Evolutionary conservation across 2,113 vertebrate genomes (phyloP).

Genomic region (Thermophis baileyi): DNA sequence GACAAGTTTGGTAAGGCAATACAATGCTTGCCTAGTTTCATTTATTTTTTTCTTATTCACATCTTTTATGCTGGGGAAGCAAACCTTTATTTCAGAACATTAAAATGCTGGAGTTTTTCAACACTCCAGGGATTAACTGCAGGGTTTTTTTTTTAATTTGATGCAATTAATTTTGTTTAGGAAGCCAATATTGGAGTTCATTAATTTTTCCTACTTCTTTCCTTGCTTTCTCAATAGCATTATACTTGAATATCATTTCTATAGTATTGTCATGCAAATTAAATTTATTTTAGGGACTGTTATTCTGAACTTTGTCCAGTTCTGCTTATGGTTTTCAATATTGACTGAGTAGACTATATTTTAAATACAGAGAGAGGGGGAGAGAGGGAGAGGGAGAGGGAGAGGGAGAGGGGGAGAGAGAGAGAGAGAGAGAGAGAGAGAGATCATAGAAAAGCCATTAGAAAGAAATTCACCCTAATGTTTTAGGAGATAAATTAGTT

Average conservation of each 20-base stretch:
- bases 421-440: too few species aligned
- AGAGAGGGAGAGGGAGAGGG: too few species aligned
- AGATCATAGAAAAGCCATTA: neutral
- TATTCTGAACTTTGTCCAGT: neutral
- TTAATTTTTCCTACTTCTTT: neutral
- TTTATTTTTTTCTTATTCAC: neutral
- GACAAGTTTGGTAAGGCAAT: constrained; percentile 5
- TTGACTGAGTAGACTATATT: neutral
- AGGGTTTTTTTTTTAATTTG: neutral
- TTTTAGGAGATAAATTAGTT: neutral
- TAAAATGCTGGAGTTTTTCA: constrained; percentile 12
- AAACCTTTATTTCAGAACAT: constrained; percentile 3
- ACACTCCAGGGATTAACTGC: constrained; percentile 16
- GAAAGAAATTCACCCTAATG: neutral
- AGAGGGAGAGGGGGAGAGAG: too few species aligned
- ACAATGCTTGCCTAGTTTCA: constrained; percentile 22
- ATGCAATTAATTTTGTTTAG: neutral
- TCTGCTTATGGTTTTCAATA: neutral
- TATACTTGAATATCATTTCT: constrained; percentile 11
- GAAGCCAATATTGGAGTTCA: constrained; percentile 6
- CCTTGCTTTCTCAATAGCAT: neutral
- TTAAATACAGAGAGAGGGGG: neutral
- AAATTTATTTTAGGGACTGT: neutral
- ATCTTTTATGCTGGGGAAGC: neutral
- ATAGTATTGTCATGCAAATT: neutral